Conservation (phyloP, 2,113 vertebrate species). For the Pionites leucogaster region DNA sequence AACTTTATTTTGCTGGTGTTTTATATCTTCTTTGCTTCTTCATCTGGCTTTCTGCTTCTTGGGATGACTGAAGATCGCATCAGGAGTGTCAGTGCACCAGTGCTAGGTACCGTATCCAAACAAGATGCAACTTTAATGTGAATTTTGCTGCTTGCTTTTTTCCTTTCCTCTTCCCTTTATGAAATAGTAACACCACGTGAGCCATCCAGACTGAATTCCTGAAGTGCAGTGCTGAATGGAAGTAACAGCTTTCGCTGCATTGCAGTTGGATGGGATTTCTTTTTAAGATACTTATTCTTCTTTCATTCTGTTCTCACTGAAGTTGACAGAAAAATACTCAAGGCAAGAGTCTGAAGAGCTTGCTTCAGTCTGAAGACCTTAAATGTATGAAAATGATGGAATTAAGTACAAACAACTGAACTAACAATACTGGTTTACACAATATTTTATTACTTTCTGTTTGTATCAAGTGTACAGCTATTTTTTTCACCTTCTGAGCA, state of each 20-base stretch:
- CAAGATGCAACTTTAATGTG: conserved; percentile 28
- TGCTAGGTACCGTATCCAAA: conserved; percentile 89
- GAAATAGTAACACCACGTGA: neutral
- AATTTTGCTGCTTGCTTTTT: neutral
- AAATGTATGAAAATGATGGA: neutral
- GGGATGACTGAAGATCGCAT: conserved; percentile 86
- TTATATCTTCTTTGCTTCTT: conserved; percentile 74
- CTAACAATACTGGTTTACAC: neutral
- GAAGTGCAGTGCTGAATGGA: neutral
- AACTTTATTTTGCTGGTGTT: conserved; percentile 81
- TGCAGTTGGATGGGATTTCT: neutral
- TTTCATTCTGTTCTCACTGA: neutral
- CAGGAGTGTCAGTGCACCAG: conserved; percentile 95
- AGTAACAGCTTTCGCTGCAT: neutral
- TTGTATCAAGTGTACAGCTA: neutral
- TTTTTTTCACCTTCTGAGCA: neutral
- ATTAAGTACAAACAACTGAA: neutral
- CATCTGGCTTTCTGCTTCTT: conserved; percentile 81
- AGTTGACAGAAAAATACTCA: neutral
- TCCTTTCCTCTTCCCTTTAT: neutral
- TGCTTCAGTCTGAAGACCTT: neutral
- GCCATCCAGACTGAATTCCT: neutral
- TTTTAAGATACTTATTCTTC: neutral
- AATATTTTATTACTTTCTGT: neutral
- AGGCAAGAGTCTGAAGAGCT: neutral